Conservation (phyloP, 92 coral and sea anemone genomes). For the Bergia puertoricense region DNA sequence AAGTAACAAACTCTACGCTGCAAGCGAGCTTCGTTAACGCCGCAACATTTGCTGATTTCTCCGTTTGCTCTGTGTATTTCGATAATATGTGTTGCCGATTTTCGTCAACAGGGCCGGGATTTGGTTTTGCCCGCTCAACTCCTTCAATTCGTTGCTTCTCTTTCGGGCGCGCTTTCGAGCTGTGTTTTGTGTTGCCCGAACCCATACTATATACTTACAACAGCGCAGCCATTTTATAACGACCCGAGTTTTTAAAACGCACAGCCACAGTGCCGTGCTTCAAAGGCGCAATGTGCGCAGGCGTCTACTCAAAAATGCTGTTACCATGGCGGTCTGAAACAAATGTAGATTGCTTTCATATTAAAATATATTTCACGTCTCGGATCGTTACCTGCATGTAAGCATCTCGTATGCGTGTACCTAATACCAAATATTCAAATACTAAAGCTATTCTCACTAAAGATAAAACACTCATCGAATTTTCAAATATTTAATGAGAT, state of each 20-base stretch:
- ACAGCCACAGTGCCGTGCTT: not conserved
- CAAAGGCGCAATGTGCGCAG: not conserved
- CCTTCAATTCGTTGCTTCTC: not conserved
- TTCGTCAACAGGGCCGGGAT: not conserved
- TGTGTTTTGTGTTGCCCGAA: constrained; percentile 20
- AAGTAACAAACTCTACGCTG: not conserved
- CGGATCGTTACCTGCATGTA: no score
- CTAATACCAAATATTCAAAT: no score
- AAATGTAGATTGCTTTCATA: no score
- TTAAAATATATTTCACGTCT: no score
- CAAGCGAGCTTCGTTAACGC: constrained; percentile 17
- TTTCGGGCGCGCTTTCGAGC: not conserved
- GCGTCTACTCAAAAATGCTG: no score
- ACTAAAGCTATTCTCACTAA: no score
- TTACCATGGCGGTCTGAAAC: no score
- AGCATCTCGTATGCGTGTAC: no score
- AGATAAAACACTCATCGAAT: no score
- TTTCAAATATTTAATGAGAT: no score
- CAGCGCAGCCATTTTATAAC: not conserved
- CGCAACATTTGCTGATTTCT: not conserved
- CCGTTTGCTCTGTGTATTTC: constrained; percentile 12
- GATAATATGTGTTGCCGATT: constrained; percentile 9
- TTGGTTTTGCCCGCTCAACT: not conserved
- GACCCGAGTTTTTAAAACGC: not conserved
- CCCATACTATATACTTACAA: constrained; percentile 6